Evolutionary conservation across 2,888 invertebrate species (phyloP).

Genomic region (Oscheius sp.): DNA sequence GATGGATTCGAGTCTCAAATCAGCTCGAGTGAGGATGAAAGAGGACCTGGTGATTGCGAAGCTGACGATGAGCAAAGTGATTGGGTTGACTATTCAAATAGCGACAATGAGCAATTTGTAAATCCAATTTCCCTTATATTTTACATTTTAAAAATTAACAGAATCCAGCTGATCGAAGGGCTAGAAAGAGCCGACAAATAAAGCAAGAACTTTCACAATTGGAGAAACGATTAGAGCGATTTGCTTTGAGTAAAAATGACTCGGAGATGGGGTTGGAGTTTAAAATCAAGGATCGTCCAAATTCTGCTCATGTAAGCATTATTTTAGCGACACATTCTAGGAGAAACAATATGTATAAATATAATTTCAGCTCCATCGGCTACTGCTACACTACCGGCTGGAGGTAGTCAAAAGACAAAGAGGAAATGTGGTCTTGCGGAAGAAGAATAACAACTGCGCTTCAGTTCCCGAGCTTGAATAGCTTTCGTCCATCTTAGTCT

Average conservation of each 20-base stretch:
- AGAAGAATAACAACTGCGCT: slow-evolving; percentile 32
- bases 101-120: slow-evolving; percentile 19
- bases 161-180: slow-evolving; percentile 22
- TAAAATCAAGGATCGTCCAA: slow-evolving; percentile 44
- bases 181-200: not conserved
- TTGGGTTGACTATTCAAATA: slow-evolving; percentile 55
- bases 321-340: not conserved
- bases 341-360: not conserved
- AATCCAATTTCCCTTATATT: not conserved
- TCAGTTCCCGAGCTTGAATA: slow-evolving; percentile 19
- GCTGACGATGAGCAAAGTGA: slow-evolving; percentile 65
- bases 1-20: slow-evolving; percentile 53
- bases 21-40: slow-evolving; percentile 39
- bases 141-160: not conserved
- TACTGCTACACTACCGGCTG: slow-evolving; percentile 51
- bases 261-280: slow-evolving; percentile 44
- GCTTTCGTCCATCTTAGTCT: not conserved
- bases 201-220: slow-evolving; percentile 25
- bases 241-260: slow-evolving; percentile 41
- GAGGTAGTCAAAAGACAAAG: slow-evolving; percentile 50
- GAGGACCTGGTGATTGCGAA: slow-evolving; percentile 30
- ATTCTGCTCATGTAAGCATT: slow-evolving; percentile 32
- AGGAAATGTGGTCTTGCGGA: slow-evolving; percentile 42
- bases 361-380: slow-evolving; percentile 45
- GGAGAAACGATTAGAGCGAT: slow-evolving; percentile 33